Conservation (phyloP, 2,113 vertebrate species). For the Menura novaehollandiae region DNA sequence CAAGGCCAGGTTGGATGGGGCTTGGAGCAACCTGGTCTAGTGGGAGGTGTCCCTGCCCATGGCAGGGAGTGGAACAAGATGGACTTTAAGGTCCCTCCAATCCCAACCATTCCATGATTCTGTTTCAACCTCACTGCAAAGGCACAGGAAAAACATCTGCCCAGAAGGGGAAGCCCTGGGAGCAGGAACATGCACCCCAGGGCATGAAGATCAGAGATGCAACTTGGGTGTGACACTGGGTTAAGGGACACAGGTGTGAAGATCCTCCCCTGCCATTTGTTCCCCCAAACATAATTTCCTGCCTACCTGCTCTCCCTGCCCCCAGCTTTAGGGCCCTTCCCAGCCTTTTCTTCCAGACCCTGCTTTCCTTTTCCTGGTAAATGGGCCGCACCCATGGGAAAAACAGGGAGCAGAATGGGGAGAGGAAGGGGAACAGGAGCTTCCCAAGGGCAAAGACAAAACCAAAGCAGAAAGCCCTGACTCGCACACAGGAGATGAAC, state of each 20-base stretch:
- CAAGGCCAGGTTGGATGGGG: neutral
- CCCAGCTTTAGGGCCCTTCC: neutral
- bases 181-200: neutral
- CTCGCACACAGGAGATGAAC: neutral
- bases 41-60: neutral
- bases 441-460: neutral
- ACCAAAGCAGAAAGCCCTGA: neutral
- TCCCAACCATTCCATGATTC: neutral
- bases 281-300: neutral
- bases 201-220: neutral
- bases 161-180: neutral
- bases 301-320: rapidly evolving
- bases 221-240: neutral
- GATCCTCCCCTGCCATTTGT: neutral
- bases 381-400: rapidly evolving
- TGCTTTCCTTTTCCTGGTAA: neutral
- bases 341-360: neutral
- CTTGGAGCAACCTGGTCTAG: neutral
- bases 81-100: neutral
- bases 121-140: neutral
- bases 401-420: neutral
- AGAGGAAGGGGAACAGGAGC: neutral
- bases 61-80: neutral
- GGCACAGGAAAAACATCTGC: neutral
- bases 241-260: neutral